Base-by-base conservation (phyloP, 2,113 vertebrate genomes). In the Malaclemys terrapin region DNA sequence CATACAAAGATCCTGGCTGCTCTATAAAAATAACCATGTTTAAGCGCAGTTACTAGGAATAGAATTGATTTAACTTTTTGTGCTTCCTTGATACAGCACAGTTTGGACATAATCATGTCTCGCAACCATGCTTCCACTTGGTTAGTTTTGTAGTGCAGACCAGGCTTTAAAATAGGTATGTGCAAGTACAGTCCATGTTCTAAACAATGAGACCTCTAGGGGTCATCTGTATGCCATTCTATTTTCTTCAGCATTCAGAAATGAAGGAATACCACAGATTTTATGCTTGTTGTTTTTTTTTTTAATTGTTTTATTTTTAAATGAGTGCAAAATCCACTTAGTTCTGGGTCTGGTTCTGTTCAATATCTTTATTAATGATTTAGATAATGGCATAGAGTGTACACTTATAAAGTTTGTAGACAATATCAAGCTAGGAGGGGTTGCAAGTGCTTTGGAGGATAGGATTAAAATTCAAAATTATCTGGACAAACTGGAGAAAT, bases 141-240 rank as follows among this genome's bases (percentile, higher is more conserved):
- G 31, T 5, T 45, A 42, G 14, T 75, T 85, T 72, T 54, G 38
- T 42, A 19, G 14, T 10, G 12, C 3, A 31, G 81, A 56, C 84
- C 10, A 29, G 0, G 0, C 42, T 47, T 88, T 52, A 45, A 17
- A 54, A 79, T 76, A 69, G 62, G 35, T n/a, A 38, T 72, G 52
- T 45, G 12, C 29, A 78, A 42, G 8, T 42, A 47, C 7, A 38
- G 80, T 12, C 85, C 50, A 16, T 95, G 49, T 38, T 14, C 72
- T 85, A 47, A 87, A 52, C 19, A 10, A 45, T 1, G 47, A 76
- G 57, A 92, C 94, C 97, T 97, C 93, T 94, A 98, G 97, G 52
- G 96, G 97, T 97, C 94, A 90, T 22, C 25, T 57, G 5, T 94
- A 89, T 27, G 89, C 91, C 89, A 87, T 45, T 93, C n/a, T 56